Conservation (phyloP, 2,113 vertebrate genomes). For the Caretta caretta region DNA sequence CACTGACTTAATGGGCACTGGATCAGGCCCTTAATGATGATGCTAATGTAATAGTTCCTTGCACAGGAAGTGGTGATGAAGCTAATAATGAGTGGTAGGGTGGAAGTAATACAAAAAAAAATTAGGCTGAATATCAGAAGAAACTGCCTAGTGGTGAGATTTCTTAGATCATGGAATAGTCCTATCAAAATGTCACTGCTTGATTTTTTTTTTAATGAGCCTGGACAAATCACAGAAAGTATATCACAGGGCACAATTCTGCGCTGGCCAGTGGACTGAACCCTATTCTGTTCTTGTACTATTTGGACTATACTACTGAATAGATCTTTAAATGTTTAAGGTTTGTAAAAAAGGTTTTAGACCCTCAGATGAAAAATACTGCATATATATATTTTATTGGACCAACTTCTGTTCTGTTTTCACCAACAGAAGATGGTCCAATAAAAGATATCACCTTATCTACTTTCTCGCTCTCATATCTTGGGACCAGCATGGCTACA, state of each 20-base stretch:
- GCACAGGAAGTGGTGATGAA: neutral
- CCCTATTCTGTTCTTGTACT: neutral
- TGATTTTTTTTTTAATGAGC: neutral
- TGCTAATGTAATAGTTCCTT: neutral
- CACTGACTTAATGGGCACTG: rapidly evolving
- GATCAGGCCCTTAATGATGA: neutral
- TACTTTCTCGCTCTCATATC: neutral
- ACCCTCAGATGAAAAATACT: neutral
- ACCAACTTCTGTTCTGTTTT: neutral
- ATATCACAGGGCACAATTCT: neutral
- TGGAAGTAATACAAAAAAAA: neutral
- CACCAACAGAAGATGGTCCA: neutral
- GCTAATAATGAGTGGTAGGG: neutral
- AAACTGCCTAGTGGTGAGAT: neutral
- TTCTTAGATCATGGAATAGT: neutral
- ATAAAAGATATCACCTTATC: neutral
- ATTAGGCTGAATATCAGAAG: neutral
- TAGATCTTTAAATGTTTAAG: neutral
- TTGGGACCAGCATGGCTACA: neutral
- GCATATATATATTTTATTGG: neutral
- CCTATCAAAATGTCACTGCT: rapidly evolving
- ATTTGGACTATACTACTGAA: neutral
- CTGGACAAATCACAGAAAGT: neutral
- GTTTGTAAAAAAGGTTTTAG: neutral
- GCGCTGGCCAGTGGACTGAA: neutral